Conservation (phyloP, 2,113 vertebrate genomes). For the Hoplias malabaricus region DNA sequence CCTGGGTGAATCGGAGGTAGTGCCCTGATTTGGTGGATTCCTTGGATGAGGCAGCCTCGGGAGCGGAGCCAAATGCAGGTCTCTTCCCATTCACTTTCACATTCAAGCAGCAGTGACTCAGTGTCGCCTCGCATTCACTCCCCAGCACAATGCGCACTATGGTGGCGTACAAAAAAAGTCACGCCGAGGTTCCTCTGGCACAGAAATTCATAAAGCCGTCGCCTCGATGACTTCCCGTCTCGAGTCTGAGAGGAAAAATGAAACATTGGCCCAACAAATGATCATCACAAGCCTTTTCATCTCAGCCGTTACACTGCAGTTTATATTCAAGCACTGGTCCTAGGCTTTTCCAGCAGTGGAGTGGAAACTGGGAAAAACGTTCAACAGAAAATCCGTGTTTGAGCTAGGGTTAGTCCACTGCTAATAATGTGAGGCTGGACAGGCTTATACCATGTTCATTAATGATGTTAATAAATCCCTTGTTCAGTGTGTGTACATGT, state of each 20-base stretch:
- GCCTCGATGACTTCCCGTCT: neutral
- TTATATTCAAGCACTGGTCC: neutral
- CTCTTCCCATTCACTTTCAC: conserved; percentile 10
- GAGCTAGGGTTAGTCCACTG: too few species aligned
- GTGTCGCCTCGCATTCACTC: conserved; percentile 12
- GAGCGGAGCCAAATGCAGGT: conserved; percentile 23
- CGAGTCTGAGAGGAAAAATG: neutral
- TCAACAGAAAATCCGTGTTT: neutral
- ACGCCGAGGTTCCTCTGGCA: neutral
- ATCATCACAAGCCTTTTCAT: neutral
- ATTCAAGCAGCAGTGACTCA: conserved; percentile 8
- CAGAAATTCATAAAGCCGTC: neutral
- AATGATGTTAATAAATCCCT: too few species aligned
- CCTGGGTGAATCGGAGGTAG: conserved; percentile 76
- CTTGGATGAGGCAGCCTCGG: conserved; percentile 15
- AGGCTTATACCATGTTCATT: too few species aligned
- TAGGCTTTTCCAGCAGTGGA: neutral
- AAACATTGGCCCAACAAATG: neutral
- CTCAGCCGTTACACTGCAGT: neutral
- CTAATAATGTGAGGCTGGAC: too few species aligned
- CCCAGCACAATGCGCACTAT: neutral
- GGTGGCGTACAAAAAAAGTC: neutral
- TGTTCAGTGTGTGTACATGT: too few species aligned
- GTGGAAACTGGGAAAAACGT: neutral
- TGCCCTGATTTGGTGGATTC: conserved; percentile 69